phyloP scores from a whole-genome alignment of 2,797 vertebrate genomes.

The Poliocrania exsul region DNA sequence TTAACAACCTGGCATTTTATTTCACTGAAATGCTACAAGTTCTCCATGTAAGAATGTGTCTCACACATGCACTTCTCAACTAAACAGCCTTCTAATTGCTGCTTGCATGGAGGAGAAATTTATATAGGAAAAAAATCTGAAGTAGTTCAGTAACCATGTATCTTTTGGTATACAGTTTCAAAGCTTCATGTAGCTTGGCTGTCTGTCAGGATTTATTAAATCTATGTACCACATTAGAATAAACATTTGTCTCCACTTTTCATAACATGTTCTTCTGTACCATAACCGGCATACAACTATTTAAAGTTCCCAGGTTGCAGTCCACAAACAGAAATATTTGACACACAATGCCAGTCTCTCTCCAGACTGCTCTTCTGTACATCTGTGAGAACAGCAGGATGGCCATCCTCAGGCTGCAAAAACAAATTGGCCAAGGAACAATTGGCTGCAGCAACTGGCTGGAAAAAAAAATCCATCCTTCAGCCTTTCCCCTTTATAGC shows the following conservation, averaged over 20 bases:
- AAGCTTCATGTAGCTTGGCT: not conserved
- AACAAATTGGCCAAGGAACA: not conserved
- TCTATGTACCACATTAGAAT: not conserved
- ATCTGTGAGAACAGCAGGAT: not conserved
- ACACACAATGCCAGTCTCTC: not conserved
- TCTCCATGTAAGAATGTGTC: not conserved
- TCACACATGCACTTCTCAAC: not conserved
- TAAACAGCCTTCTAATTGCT: not conserved
- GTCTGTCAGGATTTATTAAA: not conserved
- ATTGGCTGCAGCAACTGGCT: not conserved
- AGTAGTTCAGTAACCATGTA: not conserved
- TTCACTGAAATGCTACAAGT: not conserved
- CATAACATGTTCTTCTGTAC: not conserved
- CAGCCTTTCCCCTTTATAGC: not conserved
- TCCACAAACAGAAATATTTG: not conserved
- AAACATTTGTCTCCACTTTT: not conserved
- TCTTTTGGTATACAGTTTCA: not conserved
- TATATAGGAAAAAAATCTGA: not conserved
- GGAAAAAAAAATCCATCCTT: not conserved
- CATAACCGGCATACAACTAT: not conserved
- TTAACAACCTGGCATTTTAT: constrained; percentile 25
- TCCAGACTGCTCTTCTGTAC: not conserved
- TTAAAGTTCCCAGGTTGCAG: not conserved
- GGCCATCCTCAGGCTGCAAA: not conserved
- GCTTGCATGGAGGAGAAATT: not conserved